Percentiles rank a stretch among this genome's conserved stretches.
phyloP scores from a whole-genome alignment of 2,888 invertebrate species.

The Schrankia costaestrigalis region DNA sequence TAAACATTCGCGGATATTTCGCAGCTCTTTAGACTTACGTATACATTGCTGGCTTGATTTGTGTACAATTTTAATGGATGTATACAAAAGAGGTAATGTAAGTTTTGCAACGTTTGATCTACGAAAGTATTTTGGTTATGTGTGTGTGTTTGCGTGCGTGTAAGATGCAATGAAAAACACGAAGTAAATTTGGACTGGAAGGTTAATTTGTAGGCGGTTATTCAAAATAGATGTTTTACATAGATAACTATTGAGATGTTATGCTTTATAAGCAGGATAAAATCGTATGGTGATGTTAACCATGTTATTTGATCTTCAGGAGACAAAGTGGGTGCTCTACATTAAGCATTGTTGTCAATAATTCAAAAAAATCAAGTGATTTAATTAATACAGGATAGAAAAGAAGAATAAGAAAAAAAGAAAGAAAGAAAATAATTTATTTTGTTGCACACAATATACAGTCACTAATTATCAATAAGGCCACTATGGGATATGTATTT shows the following conservation, averaged over 20 bases:
- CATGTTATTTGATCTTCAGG: too few relatives aligned
- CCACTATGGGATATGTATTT: too few relatives aligned
- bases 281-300: too few relatives aligned
- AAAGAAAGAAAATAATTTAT: too few relatives aligned
- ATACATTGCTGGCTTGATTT: constrained; percentile 30
- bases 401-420: too few relatives aligned
- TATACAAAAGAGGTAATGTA: constrained; percentile 32
- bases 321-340: too few relatives aligned
- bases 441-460: too few relatives aligned
- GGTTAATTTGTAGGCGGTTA: constrained; percentile 5
- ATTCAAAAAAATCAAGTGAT: too few relatives aligned
- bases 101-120: constrained; percentile 29
- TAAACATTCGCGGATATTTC: constrained; percentile 74
- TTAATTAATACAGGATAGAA: too few relatives aligned
- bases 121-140: constrained; percentile 7
- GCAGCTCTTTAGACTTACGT: constrained; percentile 62
- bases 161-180: constrained; percentile 8
- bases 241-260: background rate
- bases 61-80: constrained; percentile 27
- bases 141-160: constrained; percentile 8
- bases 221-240: background rate
- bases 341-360: too few relatives aligned
- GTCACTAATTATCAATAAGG: too few relatives aligned
- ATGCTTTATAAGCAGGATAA: too few relatives aligned
- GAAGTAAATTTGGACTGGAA: constrained; percentile 4